phyloP scores from a whole-genome alignment of 2,113 vertebrate species.

The Macquaria ambigua region DNA sequence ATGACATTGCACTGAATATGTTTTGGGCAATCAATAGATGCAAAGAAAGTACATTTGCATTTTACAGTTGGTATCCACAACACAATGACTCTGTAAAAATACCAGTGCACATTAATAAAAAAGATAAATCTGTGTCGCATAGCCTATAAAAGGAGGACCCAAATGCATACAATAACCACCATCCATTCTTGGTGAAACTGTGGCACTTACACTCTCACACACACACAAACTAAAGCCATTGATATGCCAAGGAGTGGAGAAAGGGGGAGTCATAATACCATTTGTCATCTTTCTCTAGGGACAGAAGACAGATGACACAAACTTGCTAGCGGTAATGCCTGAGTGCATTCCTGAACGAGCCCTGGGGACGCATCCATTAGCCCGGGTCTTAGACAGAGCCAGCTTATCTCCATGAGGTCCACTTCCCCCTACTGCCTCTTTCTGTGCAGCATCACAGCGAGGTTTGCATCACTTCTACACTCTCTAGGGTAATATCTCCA shows the following conservation, averaged over 20 bases:
- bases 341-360: slow-evolving; percentile 65
- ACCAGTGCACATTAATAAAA: background rate
- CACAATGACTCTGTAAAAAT: background rate
- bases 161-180: slow-evolving; percentile 3
- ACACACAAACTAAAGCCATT: slow-evolving; percentile 19
- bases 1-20: background rate
- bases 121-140: background rate
- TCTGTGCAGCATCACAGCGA: slow-evolving; percentile 12
- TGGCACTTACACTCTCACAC: background rate
- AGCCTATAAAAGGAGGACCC: background rate
- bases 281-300: slow-evolving; percentile 69
- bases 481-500: slow-evolving; percentile 39
- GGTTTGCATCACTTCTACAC: slow-evolving; percentile 10
- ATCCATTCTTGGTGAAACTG: slow-evolving; percentile 1
- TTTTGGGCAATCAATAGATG: background rate
- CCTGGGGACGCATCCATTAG: slow-evolving; percentile 70
- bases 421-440: slow-evolving; percentile 16
- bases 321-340: slow-evolving; percentile 50
- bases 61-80: background rate
- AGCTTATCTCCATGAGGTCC: slow-evolving; percentile 52
- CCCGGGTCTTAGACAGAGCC: slow-evolving; percentile 24
- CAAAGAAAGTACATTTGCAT: background rate
- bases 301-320: slow-evolving; percentile 68
- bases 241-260: slow-evolving; percentile 16
- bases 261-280: slow-evolving; percentile 29